phyloP scores from a whole-genome alignment of 2,888 invertebrate species.

The Strigamia crassipes region DNA sequence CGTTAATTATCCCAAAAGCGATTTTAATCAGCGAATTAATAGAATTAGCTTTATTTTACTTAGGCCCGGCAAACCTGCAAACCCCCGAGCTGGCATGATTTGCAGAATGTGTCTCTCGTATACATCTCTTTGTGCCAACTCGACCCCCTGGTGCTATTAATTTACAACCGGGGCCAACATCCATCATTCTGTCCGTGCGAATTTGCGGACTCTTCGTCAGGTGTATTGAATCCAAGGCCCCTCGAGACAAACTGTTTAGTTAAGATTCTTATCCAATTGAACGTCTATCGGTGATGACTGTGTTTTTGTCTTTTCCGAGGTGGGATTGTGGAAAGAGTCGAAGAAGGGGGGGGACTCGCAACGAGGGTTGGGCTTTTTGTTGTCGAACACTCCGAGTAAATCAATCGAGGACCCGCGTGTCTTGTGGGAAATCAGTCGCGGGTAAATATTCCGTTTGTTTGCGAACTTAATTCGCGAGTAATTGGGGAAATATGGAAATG shows the following conservation, averaged over 20 bases:
- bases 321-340: neutral
- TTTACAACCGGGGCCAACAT: constrained; percentile 16
- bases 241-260: neutral
- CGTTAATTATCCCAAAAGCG: neutral
- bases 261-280: constrained; percentile 17
- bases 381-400: neutral
- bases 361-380: neutral
- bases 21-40: neutral
- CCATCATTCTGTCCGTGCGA: constrained; percentile 20
- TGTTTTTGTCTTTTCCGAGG: neutral
- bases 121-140: neutral
- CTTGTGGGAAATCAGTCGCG: constrained; percentile 18
- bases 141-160: constrained; percentile 30
- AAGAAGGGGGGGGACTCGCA: neutral
- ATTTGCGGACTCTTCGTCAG: neutral
- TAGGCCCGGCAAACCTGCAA: neutral
- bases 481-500: neutral
- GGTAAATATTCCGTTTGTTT: neutral
- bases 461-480: neutral
- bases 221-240: neutral
- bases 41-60: constrained; percentile 1
- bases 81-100: constrained; percentile 1
- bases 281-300: neutral
- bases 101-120: neutral
- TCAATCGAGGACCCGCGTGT: neutral